These are phyloP conservation scores for Muscina levida DNA, from an alignment of 2,888 invertebrate species.

Conservation along the genomic window DNA sequence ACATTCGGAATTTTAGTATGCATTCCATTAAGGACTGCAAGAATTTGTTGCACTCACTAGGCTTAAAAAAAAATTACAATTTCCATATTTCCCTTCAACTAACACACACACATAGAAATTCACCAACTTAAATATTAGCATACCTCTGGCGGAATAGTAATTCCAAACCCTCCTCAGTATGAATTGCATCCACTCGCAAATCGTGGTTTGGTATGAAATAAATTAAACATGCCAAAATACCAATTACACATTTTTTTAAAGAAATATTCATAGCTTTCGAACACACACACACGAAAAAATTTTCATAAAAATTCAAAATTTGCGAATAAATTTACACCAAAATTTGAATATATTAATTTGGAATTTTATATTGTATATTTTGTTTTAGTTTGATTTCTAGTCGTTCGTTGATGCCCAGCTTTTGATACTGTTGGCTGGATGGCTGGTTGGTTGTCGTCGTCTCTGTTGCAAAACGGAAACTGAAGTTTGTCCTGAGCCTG, in stretches of 20 bases:
- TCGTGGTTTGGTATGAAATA: constrained; percentile 56
- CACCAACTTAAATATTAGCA: constrained; percentile 46
- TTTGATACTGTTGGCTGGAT: too few species aligned
- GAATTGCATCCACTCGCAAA: constrained; percentile 70
- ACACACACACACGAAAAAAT: background rate
- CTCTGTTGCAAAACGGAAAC: constrained; percentile 53
- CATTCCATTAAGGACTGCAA: too few species aligned
- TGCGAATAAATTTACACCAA: constrained; percentile 6
- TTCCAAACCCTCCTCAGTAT: constrained; percentile 80
- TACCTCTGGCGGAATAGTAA: constrained; percentile 80
- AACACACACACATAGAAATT: background rate
- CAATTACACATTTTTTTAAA: constrained; percentile 33
- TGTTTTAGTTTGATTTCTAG: background rate
- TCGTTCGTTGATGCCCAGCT: background rate
- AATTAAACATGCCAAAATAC: constrained; percentile 63
- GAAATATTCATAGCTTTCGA: constrained; percentile 44
- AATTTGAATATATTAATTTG: background rate
- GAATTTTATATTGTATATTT: constrained; percentile 2
- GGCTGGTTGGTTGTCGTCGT: constrained; percentile 49
- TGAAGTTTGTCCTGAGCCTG: constrained; percentile 31
- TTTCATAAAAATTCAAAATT: too few species aligned
- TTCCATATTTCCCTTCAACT: too few species aligned
- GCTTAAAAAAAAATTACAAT: too few species aligned
- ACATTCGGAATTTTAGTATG: too few species aligned
- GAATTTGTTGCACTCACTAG: too few species aligned